Base-by-base conservation (phyloP, 2,888 invertebrate species). In the Mactromeris polynyma region DNA sequence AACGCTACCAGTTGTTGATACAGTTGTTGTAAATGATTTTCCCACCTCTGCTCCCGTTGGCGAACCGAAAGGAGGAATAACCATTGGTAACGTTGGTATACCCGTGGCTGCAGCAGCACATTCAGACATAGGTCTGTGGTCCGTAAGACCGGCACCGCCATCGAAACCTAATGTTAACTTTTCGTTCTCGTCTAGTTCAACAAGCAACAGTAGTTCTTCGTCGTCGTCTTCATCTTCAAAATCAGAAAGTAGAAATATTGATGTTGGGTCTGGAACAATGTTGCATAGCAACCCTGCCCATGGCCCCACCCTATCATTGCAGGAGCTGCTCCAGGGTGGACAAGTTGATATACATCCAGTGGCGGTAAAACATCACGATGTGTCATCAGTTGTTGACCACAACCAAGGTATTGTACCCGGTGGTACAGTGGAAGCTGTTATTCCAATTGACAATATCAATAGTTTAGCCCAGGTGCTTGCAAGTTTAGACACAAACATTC, bases 191-290 rank as follows among this genome's bases (percentile, higher is more conserved):
- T 88, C 85, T 4, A 85, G 83, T 31, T 69, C 85, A 36, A 87
- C 79, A 42, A 91, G 89, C 46, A 91, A 81, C 54, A 89, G 89
- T 40, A 88, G 85, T 54, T 91, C 91, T 1, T 89, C 91, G 2
- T 89, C 89, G 21, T 91, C 91, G 1, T 87, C 83, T 2, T 91
- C 91, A 4, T 84, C 87, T 9, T 91, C 91, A 36, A 31, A 33
- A 46, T 51, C 83, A 9, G 2, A 81, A 36, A 58, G 36, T 19
- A 69, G 31, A n/a, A 83, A 19, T 73, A n/a, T 64, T 42, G 42
- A 17, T 42, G 42, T 26, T 14, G 79, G n/a, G 0, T 11, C 31
- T 17, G 58, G 58, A 2, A 58, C 14, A 58, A 19, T 3, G 3
- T 0, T 11, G 17, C 73, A 6, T 17, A 11, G 26, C 11, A 36